Evolutionary conservation across 2,888 invertebrate species (phyloP).

Genomic region (Adelphocoris suturalis): DNA sequence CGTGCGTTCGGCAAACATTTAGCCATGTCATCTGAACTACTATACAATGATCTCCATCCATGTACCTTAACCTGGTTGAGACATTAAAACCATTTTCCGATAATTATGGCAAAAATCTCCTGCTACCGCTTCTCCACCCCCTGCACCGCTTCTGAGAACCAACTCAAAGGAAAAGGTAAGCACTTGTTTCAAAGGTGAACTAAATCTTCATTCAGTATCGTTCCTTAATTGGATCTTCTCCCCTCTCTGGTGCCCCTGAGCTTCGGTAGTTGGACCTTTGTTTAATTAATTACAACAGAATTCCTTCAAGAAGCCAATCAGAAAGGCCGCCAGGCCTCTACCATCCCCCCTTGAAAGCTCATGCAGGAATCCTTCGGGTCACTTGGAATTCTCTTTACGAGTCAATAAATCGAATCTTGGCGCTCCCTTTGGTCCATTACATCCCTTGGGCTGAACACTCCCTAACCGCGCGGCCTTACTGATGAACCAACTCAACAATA

Average conservation of each 20-base stretch:
- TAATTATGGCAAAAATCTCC: neutral
- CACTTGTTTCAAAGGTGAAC: slow-evolving; percentile 44
- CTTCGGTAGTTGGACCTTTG: slow-evolving; percentile 52
- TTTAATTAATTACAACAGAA: slow-evolving; percentile 65
- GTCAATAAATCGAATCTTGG: slow-evolving; percentile 64
- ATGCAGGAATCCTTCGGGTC: slow-evolving; percentile 65
- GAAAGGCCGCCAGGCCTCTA: slow-evolving; percentile 14
- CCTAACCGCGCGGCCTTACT: neutral
- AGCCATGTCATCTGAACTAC: neutral
- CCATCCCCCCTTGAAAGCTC: slow-evolving; percentile 29
- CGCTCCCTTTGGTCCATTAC: slow-evolving; percentile 52
- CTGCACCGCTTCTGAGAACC: neutral
- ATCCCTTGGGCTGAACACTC: slow-evolving; percentile 6
- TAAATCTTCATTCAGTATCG: slow-evolving; percentile 53
- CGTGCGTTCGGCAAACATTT: neutral
- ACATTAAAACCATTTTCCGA: neutral
- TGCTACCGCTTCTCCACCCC: no score
- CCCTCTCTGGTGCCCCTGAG: neutral
- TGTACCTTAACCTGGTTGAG: neutral
- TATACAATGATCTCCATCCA: neutral
- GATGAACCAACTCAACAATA: neutral
- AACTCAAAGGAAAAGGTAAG: neutral
- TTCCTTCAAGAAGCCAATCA: slow-evolving; percentile 59
- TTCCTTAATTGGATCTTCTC: slow-evolving; percentile 65
- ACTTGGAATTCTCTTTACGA: slow-evolving; percentile 69